Conservation (phyloP, 1,140 invertebrate genomes). For the Acromyrmex echinatior region DNA sequence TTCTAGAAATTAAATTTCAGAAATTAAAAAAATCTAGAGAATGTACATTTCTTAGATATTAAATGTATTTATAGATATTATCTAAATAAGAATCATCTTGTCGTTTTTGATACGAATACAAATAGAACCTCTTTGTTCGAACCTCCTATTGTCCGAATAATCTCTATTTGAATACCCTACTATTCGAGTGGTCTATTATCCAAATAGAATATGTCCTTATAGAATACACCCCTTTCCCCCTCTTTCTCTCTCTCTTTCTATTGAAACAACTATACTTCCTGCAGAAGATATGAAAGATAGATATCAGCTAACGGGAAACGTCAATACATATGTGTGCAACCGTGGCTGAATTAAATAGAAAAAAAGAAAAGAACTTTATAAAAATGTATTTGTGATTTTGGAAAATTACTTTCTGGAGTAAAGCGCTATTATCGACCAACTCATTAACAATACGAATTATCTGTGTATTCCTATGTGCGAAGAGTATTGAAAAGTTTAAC, state of each 20-base stretch:
- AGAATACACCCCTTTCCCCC: not conserved
- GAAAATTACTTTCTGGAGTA: conserved; percentile 4
- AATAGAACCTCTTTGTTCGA: not conserved
- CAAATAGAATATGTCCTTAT: not conserved
- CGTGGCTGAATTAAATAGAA: not conserved
- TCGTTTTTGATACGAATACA: not conserved
- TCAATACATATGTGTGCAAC: not conserved
- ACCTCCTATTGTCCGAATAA: not conserved
- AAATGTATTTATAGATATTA: not conserved
- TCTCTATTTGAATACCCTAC: not conserved
- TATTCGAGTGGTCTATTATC: conserved; percentile 25
- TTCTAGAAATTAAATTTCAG: not conserved
- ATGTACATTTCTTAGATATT: not conserved
- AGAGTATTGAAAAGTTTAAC: not conserved
- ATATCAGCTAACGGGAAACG: not conserved
- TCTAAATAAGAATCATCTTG: not conserved
- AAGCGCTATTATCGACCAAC: not conserved
- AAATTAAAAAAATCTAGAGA: not conserved
- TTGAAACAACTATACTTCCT: conserved; percentile 16
- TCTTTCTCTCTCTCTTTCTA: not conserved
- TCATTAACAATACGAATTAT: not conserved
- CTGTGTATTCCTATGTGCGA: not conserved
- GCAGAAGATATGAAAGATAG: not conserved
- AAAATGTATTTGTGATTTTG: not conserved
- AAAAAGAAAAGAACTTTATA: not conserved